Conservation (phyloP, 2,797 vertebrate genomes). For the Limosa lapponica region DNA sequence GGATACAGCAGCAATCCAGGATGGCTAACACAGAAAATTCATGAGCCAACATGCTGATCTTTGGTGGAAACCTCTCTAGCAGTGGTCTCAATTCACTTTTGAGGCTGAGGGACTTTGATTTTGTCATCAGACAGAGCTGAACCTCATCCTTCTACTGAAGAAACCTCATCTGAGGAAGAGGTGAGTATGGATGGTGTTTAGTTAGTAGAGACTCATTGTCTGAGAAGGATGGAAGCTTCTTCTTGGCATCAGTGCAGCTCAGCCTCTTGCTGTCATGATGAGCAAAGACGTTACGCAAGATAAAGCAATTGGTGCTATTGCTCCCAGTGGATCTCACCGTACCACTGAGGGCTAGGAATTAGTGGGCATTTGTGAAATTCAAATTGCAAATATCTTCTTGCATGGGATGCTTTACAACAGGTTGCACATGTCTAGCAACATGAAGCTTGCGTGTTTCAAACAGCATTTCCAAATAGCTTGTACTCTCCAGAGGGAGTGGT, state of each 20-base stretch:
- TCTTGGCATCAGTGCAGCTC: neutral
- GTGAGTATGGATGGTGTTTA: neutral
- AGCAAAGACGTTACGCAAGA: neutral
- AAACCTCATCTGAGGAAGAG: neutral
- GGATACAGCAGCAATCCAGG: neutral
- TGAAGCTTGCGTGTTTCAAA: neutral
- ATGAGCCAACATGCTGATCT: neutral
- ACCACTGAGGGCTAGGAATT: neutral
- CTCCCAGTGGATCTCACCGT: neutral
- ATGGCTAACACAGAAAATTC: neutral
- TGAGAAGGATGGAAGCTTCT: neutral
- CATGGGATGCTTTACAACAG: neutral
- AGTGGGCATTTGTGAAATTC: neutral
- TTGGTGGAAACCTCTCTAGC: neutral
- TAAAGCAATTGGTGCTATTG: neutral
- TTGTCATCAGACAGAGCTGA: neutral
- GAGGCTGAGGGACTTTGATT: neutral
- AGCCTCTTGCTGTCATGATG: accelerated
- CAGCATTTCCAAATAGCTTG: neutral
- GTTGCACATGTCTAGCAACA: neutral
- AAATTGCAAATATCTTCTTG: neutral
- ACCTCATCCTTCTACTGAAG: neutral
- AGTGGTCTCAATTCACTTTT: neutral
- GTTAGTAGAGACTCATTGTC: neutral
- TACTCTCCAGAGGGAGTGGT: neutral